Percentiles rank a stretch among this genome's conserved stretches.
Evolutionary conservation across 2,888 invertebrate species (phyloP).

Genomic region (Dorcus hopei): DNA sequence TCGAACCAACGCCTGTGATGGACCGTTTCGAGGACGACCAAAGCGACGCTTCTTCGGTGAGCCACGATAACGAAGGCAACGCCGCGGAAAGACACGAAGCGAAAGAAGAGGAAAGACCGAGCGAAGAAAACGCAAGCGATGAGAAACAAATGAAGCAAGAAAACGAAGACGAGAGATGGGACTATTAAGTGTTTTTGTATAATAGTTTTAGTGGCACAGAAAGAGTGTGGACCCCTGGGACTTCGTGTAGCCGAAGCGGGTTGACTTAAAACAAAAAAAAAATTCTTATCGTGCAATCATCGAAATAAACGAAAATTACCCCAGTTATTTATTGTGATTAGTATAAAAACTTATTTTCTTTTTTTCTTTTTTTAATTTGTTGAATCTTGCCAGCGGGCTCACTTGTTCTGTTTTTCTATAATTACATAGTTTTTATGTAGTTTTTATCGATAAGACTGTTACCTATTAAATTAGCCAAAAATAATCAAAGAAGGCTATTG

Average conservation of each 20-base stretch:
- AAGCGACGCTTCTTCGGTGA: slow-evolving; percentile 52
- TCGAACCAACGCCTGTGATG: slow-evolving; percentile 73
- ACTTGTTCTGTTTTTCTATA: slow-evolving; percentile 7
- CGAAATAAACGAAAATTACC: slow-evolving; percentile 36
- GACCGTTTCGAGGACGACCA: slow-evolving; percentile 58
- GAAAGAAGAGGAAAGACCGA: slow-evolving; percentile 21
- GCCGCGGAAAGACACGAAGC: slow-evolving; percentile 29
- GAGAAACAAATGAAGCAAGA: slow-evolving; percentile 37
- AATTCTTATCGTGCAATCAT: slow-evolving; percentile 32
- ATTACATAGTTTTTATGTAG: slow-evolving; percentile 37
- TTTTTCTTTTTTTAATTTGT: slow-evolving; percentile 15
- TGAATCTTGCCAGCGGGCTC: not conserved
- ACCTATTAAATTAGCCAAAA: slow-evolving; percentile 42
- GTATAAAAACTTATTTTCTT: slow-evolving; percentile 21
- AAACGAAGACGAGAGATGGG: slow-evolving; percentile 62
- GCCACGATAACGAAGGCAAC: slow-evolving; percentile 33
- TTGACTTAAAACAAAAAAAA: slow-evolving; percentile 7
- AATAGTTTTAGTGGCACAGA: slow-evolving; percentile 4
- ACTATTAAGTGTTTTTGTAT: slow-evolving; percentile 48
- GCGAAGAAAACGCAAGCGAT: slow-evolving; percentile 30
- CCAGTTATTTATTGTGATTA: slow-evolving; percentile 45
- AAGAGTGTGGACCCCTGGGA: slow-evolving; percentile 9
- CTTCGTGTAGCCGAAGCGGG: not conserved
- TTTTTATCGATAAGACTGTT: slow-evolving; percentile 51
- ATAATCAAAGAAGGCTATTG: slow-evolving; percentile 40